Base-by-base conservation (phyloP, 2,797 vertebrate species). In the Hyperoplus lanceolatus region DNA sequence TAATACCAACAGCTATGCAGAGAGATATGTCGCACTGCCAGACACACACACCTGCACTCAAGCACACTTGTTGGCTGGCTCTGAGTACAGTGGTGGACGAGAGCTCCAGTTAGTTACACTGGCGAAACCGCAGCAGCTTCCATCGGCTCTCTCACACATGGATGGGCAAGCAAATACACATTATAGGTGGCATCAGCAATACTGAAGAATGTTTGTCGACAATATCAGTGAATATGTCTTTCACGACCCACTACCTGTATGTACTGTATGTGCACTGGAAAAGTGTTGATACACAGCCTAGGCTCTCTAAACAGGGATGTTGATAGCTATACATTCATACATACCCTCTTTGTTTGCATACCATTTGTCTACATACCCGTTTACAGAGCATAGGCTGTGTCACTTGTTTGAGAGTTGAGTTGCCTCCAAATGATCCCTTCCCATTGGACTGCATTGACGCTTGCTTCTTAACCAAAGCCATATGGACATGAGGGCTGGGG, bases 71-170 rank as follows among this genome's bases (percentile, higher is more conserved):
- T 29, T 29, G 29, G 64, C 57, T 81, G 73, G 70, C 75, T 70
- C 59, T 8, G 55, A 71, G 60, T 65, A 79, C 82, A 90, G 71
- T 36, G 56, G 11, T 36, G 70, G 69, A 85, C 53, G 70, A 71
- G 76, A 51, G 54, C 74, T 83, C 90, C 68, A 89, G 88, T 89
- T 77, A 87, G 87, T 83, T 18, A 74, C 21, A 53, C 71, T 18
- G 12, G 76, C 42, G 45, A 43, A 51, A 74, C 29, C 29, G 66
- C 68, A 53, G 39, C 65, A 46, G 51, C 53, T 51, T 81, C 48
- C 16, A 41, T 49, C 70, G 2, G 16, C 55, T 72, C 59, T 58
- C 48, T 45, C 18, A 3, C 43, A 49, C 67, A 54, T 0, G 48
- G 6, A n/a, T 59, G 3, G 29, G 29, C 29, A 73, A 62, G 65